Evolutionary conservation across 2,113 vertebrate species (phyloP), one percentile per base, ranked within the genome.

Genomic region (Silurus glanis): DNA sequence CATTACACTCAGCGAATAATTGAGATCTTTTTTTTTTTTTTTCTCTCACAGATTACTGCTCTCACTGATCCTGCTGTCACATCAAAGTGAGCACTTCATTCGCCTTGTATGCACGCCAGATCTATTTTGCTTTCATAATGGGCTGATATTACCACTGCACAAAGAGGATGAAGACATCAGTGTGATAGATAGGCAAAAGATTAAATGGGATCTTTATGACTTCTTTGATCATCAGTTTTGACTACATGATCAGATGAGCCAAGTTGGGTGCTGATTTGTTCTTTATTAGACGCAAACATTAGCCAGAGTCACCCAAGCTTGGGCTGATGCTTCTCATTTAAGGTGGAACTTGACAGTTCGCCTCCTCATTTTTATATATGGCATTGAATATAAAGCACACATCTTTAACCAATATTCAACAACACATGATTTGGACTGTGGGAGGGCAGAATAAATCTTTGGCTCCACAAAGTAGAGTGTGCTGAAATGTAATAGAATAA

Each of bases 141-240:
- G 97, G 96, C 95, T 95, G 95, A 96, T 96, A 97, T 97, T 97
- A 97, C 96, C 93, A 92, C 91, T 90, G 95, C 96, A 95, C 95
- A 95, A 95, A 95, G 96, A 95, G 95, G 95, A 96, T 94, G 95
- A 94, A 95, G 96, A 95, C 96, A 93, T 96, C 94, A 93, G 90
- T 81, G 94, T 97, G 96, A 97, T 95, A 96, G 96, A 97, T 96
- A 95, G 96, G 94, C 93, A 89, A 92, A 91, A 97, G 96, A 97
- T 97, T 96, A 97, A 97, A 97, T 96, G 96, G 95, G 96, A 97
- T 97, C 96, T 97, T 97, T 96, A 97, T 96, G 96, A 95, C 95
- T 96, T 93, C 96, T 96, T 94, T 95, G 95, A 94, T 96, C 96
- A 96, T 97, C 96, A 95, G 95, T 95, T 96, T 95, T 96, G 96